Base-by-base conservation (phyloP, 2,888 invertebrate genomes). In the Petrophora chlorosata region DNA sequence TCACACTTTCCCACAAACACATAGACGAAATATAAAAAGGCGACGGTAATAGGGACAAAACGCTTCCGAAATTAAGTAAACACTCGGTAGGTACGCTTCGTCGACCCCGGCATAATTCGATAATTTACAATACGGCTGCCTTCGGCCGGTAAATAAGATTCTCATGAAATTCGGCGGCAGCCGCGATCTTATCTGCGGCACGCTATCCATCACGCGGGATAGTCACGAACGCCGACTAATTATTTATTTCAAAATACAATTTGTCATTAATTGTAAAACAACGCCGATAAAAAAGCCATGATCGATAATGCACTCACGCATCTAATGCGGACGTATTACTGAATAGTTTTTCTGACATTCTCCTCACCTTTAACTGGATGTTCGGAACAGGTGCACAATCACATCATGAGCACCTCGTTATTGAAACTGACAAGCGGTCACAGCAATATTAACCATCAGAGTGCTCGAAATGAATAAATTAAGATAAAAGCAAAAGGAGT, bases 351-450 rank as follows among this genome's bases (percentile, higher is more conserved):
- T 60, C 42, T 49, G 33, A 34, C 42, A 47, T 52, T 44, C 44
- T 43, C 16, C 15, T 46, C 32, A 15, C 23, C 10, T 40, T 40
- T 36, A 23, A 23, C 25, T 33, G 44, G 43, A 41, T 45, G 38
- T 42, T 55, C 29, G 53, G 56, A 77, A 71, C 77, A 79, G 79
- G 76, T 83, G 79, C 73, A 71, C 68, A 73, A 70, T 70, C 74
- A 73, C 68, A 71, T 74, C 69, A 72, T 67, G 59, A 59, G 67
- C 72, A 69, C 67, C 82, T 81, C 65, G 76, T 87, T 85, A 87
- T 85, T 81, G 79, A 79, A 83, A 74, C 74, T 85, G 86, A 87
- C 87, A 85, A 79, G 78, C 67, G 79, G 83, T 87, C 87, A 89
- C 79, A 87, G 86, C 86, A 87, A 81, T 83, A 84, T 86, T 84